phyloP scores from a whole-genome alignment of 2,797 vertebrate genomes.

The Gephyroberyx darwinii region DNA sequence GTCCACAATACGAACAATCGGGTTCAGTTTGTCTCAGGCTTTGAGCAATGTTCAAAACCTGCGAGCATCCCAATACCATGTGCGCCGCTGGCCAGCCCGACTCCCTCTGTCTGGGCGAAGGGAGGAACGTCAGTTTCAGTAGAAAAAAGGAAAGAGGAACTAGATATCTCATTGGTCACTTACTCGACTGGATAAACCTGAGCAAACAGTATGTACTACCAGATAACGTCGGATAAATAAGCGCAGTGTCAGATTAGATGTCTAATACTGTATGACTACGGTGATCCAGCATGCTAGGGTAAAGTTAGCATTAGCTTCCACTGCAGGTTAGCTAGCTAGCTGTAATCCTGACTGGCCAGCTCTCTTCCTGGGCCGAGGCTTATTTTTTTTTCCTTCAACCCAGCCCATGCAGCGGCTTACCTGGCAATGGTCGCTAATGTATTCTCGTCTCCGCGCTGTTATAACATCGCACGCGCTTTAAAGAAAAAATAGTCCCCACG shows the following conservation, averaged over 20 bases:
- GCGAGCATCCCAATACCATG: conserved; percentile 33
- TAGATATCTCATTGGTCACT: neutral
- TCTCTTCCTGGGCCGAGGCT: conserved; percentile 31
- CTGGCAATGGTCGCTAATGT: conserved; percentile 46
- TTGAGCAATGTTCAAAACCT: conserved; percentile 1
- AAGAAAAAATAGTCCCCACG: conserved; percentile 21
- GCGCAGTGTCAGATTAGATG: neutral
- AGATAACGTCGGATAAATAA: neutral
- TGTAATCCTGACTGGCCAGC: conserved; percentile 58
- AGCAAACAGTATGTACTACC: neutral
- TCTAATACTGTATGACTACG: too few species aligned
- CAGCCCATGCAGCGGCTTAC: conserved; percentile 65
- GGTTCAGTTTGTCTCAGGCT: neutral
- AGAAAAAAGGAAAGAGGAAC: neutral
- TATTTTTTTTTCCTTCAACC: conserved; percentile 61
- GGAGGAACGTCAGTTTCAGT: neutral
- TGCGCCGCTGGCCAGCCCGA: conserved; percentile 43
- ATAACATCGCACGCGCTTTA: conserved; percentile 47
- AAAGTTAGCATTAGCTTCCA: conserved; percentile 64
- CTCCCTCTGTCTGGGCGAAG: conserved; percentile 29
- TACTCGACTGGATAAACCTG: neutral
- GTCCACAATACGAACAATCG: neutral
- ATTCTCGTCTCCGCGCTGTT: conserved; percentile 24
- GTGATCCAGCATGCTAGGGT: conserved; percentile 20
- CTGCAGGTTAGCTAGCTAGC: conserved; percentile 56